A percentile compares a stretch with the other conserved stretches of the same genome.
Conservation (phyloP, 2,113 vertebrate genomes). For the Grallaria varia region DNA sequence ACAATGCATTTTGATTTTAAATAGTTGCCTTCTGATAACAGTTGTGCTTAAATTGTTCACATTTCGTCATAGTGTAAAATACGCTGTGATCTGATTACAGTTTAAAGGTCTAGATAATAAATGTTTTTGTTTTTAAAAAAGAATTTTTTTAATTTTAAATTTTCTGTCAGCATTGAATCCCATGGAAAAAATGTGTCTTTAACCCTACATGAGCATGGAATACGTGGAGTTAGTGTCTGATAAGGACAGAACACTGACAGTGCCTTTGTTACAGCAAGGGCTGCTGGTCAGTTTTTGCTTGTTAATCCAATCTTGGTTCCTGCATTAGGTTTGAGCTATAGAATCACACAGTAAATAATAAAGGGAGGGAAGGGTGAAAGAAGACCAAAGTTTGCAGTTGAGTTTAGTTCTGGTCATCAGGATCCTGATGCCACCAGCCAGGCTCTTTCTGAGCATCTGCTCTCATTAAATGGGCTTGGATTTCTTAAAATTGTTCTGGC, state of each 20-base stretch:
- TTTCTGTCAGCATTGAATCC: background rate
- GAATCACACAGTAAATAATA: slow-evolving; percentile 50
- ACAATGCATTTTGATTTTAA: background rate
- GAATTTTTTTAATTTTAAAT: background rate
- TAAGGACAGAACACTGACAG: background rate
- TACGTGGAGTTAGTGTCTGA: slow-evolving; percentile 46
- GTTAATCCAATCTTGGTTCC: slow-evolving; percentile 61
- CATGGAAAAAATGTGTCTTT: slow-evolving; percentile 10
- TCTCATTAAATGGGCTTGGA: slow-evolving; percentile 10
- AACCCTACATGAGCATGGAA: background rate
- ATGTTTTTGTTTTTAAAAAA: background rate
- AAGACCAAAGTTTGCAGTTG: background rate
- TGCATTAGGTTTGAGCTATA: slow-evolving; percentile 66
- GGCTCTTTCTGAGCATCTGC: background rate
- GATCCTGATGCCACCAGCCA: slow-evolving; percentile 28
- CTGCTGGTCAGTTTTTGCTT: slow-evolving; percentile 60
- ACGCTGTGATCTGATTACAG: background rate
- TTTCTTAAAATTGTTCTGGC: slow-evolving; percentile 7
- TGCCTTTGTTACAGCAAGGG: slow-evolving; percentile 43
- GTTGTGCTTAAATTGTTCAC: background rate
- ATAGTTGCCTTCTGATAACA: background rate
- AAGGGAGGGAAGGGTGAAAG: background rate
- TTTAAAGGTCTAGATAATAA: background rate
- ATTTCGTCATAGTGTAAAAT: background rate
- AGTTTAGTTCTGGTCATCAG: slow-evolving; percentile 39